These are phyloP conservation scores for Bugulina stolonifera DNA, from an alignment of 2,888 invertebrate genomes.

Conservation along the genomic window DNA sequence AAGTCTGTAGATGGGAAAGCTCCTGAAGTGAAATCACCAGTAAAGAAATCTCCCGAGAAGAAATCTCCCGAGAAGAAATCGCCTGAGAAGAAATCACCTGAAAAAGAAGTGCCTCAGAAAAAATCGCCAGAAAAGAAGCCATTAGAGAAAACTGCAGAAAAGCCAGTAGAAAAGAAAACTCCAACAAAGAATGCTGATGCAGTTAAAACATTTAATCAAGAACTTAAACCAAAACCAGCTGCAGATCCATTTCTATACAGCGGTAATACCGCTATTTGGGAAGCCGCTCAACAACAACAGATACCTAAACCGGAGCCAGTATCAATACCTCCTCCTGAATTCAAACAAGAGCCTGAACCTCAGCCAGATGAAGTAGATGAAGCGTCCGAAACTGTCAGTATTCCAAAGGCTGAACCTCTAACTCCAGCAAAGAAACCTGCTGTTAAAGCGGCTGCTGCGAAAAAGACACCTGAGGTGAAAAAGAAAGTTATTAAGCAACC, in stretches of 20 bases:
- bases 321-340: background rate
- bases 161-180: background rate
- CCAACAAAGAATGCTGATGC: background rate
- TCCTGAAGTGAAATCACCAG: background rate
- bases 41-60: background rate
- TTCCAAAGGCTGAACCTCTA: background rate
- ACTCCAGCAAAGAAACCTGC: slow-evolving; percentile 17
- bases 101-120: background rate
- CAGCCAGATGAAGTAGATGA: background rate
- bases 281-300: slow-evolving; percentile 2
- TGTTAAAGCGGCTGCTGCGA: background rate
- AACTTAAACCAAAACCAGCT: background rate
- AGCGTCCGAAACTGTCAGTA: background rate
- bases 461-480: background rate
- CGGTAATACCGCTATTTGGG: slow-evolving; percentile 10
- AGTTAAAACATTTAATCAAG: background rate
- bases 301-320: background rate
- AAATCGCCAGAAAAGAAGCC: background rate
- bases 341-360: slow-evolving; percentile 11
- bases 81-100: background rate
- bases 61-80: background rate
- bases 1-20: background rate
- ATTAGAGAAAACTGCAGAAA: too few species aligned
- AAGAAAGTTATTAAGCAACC: background rate
- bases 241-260: slow-evolving; percentile 15